Evolutionary conservation across 2,797 vertebrate species (phyloP).

Genomic region (Helostoma temminkii): DNA sequence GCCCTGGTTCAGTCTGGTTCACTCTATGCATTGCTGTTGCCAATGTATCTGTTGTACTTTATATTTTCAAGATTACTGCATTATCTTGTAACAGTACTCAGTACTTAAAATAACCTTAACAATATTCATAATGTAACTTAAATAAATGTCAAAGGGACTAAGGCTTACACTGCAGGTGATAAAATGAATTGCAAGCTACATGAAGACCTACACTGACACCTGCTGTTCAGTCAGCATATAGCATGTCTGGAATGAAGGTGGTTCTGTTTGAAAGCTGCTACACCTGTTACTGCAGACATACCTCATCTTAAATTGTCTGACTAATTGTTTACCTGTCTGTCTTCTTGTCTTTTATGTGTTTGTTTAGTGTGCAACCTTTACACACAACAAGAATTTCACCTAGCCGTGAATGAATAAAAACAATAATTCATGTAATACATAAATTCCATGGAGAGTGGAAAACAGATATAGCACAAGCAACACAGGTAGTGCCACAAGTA

Average conservation of each 20-base stretch:
- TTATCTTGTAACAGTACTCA: not conserved
- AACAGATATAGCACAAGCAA: not conserved
- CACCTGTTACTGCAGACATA: not conserved
- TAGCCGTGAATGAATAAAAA: not conserved
- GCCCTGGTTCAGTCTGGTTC: constrained; percentile 1
- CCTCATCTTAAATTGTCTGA: no score
- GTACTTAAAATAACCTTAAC: not conserved
- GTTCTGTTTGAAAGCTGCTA: not conserved
- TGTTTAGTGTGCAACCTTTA: not conserved
- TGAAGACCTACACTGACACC: constrained; percentile 74
- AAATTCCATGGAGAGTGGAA: not conserved
- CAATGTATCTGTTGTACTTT: not conserved
- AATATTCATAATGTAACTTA: not conserved
- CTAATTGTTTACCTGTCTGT: not conserved
- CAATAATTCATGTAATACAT: no score
- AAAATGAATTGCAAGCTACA: not conserved
- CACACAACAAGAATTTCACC: not conserved
- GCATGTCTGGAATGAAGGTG: not conserved
- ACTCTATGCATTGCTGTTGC: not conserved
- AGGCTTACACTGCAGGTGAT: not conserved
- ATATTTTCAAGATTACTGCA: not conserved
- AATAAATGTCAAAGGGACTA: not conserved
- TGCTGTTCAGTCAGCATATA: constrained; percentile 65
- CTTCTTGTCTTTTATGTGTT: constrained; percentile 1
- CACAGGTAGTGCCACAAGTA: not conserved